Base-by-base conservation (phyloP, 1,140 invertebrate genomes). In the Drosophila pseudoobscura region DNA sequence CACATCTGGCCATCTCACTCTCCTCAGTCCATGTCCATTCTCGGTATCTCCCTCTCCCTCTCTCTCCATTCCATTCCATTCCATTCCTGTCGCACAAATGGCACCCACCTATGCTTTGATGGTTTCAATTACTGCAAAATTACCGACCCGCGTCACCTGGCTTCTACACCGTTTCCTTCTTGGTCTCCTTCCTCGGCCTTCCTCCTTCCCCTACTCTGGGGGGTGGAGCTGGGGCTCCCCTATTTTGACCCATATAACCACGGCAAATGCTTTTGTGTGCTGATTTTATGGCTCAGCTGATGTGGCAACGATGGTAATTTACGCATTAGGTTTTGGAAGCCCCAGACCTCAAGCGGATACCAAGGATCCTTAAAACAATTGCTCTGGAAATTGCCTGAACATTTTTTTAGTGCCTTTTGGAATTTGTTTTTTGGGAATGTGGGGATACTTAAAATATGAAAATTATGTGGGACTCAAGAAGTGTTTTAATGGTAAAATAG, bases 91-190 rank as follows among this genome's bases (percentile, higher is more conserved):
- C 46, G 45, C 63, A 52, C 79, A 74, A 78, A 75, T 78, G 51
- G 53, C 61, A 68, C 59, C 35, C 66, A 70, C 61, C 71, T 66
- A 60, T 79, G 79, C 65, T 66, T 85, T 87, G 78, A 85, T 71
- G 82, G 82, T 88, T 88, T 85, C 75, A 85, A 85, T 85, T 85
- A 87, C 82, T 75, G 82, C 63, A 56, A 82, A 69, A 78, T 85
- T 66, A 57, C 52, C 75, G 51, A 63, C 50, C 65, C 65, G 65
- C 65, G 65, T 56, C 24, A 63, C 50, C 54, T 41, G 22, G 43
- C 56, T 35, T 52, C 17, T 5, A 39, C 35, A 39, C 35, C 11
- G 35, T 39, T 39, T 39, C 35, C 35, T 9, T 6, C 45, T 52
- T 22, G 29, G 62, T 39, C 62, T 53, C 56, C 26, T 15, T 6